Evolutionary conservation across 2,797 vertebrate genomes (phyloP).

Genomic region (Monodelphis domestica): DNA sequence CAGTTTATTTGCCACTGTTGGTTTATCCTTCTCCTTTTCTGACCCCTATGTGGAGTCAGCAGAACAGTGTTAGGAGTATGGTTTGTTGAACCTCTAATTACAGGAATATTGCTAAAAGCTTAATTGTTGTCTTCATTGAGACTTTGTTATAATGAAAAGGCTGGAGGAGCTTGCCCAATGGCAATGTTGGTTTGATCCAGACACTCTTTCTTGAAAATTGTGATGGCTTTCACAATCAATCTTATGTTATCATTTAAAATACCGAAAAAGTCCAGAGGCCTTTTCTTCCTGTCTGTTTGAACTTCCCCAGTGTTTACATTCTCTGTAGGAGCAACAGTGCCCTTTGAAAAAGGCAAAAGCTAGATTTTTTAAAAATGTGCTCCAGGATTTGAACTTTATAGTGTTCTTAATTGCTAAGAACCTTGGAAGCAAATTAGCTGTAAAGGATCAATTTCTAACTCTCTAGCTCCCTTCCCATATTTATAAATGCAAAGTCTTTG

Average conservation of each 20-base stretch:
- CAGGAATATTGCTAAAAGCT: background rate
- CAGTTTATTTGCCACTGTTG: no score
- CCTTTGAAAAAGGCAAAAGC: background rate
- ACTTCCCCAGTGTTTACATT: background rate
- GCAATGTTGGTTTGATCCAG: background rate
- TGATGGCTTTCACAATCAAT: background rate
- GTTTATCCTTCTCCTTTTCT: no score
- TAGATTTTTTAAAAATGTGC: background rate
- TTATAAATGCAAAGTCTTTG: conserved; percentile 12
- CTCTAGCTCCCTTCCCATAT: conserved; percentile 5
- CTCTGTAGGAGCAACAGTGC: background rate
- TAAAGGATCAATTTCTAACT: conserved; percentile 49
- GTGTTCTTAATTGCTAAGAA: background rate
- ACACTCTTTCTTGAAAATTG: background rate
- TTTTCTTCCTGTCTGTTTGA: background rate
- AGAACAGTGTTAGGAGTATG: background rate
- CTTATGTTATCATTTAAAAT: background rate
- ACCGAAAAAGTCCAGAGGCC: background rate
- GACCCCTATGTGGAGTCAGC: background rate
- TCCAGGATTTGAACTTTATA: background rate
- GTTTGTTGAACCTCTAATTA: background rate
- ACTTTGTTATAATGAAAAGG: background rate
- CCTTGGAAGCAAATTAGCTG: background rate
- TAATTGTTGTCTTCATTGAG: no score
- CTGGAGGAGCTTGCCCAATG: background rate